Evolutionary conservation across 1,140 invertebrate species (phyloP), one percentile per base, ranked within the genome.

Genomic region (Neotoxoptera formosana): DNA sequence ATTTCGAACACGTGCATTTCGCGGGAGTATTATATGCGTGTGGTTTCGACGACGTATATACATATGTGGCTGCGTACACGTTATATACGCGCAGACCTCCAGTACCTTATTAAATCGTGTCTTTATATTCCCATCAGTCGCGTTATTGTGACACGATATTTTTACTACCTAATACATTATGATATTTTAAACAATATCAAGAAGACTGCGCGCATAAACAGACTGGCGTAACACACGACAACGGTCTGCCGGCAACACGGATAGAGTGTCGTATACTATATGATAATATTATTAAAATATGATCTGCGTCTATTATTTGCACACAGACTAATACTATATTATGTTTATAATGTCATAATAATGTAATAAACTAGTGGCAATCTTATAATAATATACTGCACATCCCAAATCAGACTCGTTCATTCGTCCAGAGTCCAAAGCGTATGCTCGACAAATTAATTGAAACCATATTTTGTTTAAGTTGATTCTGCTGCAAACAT

Each of bases 11-110:
- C 81, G 81, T 83, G 81, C 81, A 83, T 83, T 83, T 36, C 34
- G 81, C n/a, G 81, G 34, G 81, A 83, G 81, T 23, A 67, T 67
- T 67, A 67, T 67, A 67, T 83, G 36, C 81, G 81, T 83, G 81
- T 83, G 81, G 81, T 83, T 83, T 2, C 20, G 34, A 67, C 60
- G 60, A 17, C 60, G n/a, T 17, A 67, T 41, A 83, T 41, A 83
- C 81, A 83, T 83, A 83, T 83, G 81, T 23, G 81, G 30, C n/a
- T 67, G 11, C 7, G 60, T 67, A 67, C 30, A n/a, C 30, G 60
- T 67, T n/a, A 67, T 67, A n/a, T n/a, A 11, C 11, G n/a, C 30
- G 14, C 60, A 67, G 60, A 67, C 60, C 60, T 67, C 30, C 60
- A n/a, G 60, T 67, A n/a, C 14, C 30, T 67, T 67, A n/a, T 67